Conservation (phyloP, 2,888 invertebrate species). For the Rotaria macrura region DNA sequence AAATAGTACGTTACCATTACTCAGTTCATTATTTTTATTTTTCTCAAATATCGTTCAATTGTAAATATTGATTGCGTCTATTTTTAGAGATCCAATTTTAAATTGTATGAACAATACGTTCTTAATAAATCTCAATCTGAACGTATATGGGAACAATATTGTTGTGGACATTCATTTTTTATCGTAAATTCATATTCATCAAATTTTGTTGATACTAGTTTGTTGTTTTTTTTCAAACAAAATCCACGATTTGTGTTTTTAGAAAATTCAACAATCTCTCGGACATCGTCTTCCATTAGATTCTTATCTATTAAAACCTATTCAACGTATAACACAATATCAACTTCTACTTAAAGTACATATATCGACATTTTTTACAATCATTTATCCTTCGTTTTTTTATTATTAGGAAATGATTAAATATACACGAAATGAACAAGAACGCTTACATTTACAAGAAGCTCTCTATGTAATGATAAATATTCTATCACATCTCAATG, state of each 20-base stretch:
- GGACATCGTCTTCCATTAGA: conserved; percentile 88
- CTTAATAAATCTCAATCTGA: conserved; percentile 90
- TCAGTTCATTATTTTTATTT: too few relatives aligned
- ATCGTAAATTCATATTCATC: conserved; percentile 41
- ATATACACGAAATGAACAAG: conserved; percentile 71
- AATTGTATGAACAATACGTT: conserved; percentile 79
- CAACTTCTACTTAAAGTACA: conserved; percentile 56
- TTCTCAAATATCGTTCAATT: too few relatives aligned
- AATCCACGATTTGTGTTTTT: too few relatives aligned
- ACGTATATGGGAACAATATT: conserved; percentile 68
- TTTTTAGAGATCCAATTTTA: conserved; percentile 37
- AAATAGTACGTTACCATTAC: too few relatives aligned
- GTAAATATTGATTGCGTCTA: too few relatives aligned
- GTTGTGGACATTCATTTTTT: conserved; percentile 49
- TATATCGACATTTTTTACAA: conserved; percentile 46
- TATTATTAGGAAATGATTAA: conserved; percentile 61
- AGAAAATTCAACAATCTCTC: conserved; percentile 76
- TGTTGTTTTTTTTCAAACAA: too few relatives aligned
- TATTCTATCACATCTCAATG: conserved; percentile 86
- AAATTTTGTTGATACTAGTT: too few relatives aligned
- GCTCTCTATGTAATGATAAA: conserved; percentile 88
- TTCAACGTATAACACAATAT: conserved; percentile 73
- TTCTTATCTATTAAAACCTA: conserved; percentile 83
- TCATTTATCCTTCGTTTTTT: too few relatives aligned
- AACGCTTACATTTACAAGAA: conserved; percentile 65